phyloP scores from a whole-genome alignment of 2,113 vertebrate species.

The Engraulis encrasicolus region DNA sequence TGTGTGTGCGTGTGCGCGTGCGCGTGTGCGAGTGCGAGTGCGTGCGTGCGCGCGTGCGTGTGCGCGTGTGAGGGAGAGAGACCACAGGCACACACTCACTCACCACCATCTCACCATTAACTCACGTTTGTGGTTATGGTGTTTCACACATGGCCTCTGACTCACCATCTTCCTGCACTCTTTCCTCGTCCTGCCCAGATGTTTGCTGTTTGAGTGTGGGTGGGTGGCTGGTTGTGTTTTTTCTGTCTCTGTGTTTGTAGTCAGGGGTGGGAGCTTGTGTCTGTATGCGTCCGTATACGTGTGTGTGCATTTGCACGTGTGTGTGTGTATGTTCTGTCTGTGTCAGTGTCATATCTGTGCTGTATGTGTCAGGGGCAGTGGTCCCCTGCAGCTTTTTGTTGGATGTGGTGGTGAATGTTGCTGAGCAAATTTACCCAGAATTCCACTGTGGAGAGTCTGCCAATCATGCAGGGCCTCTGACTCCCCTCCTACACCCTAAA shows the following conservation, averaged over 20 bases:
- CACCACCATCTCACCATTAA: slow-evolving; percentile 5
- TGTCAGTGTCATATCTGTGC: slow-evolving; percentile 51
- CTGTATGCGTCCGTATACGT: neutral
- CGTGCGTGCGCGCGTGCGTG: too few relatives aligned
- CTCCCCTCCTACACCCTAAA: neutral
- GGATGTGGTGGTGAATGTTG: slow-evolving; percentile 45
- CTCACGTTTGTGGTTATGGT: too few relatives aligned
- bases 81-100: neutral
- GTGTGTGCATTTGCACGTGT: neutral
- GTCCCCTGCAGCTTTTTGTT: slow-evolving; percentile 43
- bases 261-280: too few relatives aligned
- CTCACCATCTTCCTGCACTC: too few relatives aligned
- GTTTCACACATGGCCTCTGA: too few relatives aligned
- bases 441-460: slow-evolving; percentile 35
- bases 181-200: neutral
- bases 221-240: too few relatives aligned
- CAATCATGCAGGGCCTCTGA: neutral
- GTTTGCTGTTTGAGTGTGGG: too few relatives aligned
- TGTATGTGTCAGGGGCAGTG: slow-evolving; percentile 53
- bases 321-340: neutral
- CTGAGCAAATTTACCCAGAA: neutral
- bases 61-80: too few relatives aligned
- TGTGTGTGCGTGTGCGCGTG: too few relatives aligned
- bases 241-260: too few relatives aligned
- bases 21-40: too few relatives aligned